Evolutionary conservation across 2,888 invertebrate species (phyloP).

Genomic region (Microctonus brassicae): DNA sequence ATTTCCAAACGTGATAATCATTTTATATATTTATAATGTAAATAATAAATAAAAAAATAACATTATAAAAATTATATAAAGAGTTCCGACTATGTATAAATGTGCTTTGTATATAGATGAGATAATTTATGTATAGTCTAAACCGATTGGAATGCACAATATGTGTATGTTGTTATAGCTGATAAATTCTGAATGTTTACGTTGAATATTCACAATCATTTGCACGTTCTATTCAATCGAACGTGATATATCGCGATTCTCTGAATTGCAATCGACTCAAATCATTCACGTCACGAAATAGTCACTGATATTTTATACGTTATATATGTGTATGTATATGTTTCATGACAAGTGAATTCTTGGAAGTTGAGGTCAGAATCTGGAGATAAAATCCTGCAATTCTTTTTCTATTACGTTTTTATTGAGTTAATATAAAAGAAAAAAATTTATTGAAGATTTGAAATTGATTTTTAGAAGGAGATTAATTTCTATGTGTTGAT

Average conservation of each 20-base stretch:
- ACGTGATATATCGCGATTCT: background rate
- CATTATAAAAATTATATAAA: too few species aligned
- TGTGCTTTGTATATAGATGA: background rate
- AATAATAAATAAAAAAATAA: too few species aligned
- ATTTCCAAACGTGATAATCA: too few species aligned
- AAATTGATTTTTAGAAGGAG: too few species aligned
- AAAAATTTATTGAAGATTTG: too few species aligned
- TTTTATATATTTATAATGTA: too few species aligned
- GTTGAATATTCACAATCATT: background rate
- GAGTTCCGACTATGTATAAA: too few species aligned
- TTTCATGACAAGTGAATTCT: conserved; percentile 47
- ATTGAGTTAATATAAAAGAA: too few species aligned
- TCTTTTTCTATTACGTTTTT: background rate
- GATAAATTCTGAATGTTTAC: background rate
- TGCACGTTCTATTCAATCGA: conserved; percentile 6
- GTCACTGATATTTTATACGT: too few species aligned
- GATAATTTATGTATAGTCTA: background rate
- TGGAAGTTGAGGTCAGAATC: conserved; percentile 49
- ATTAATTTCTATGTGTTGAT: too few species aligned
- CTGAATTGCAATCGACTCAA: background rate
- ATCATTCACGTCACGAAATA: conserved; percentile 25
- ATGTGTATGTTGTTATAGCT: background rate
- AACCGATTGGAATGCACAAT: background rate
- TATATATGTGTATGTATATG: background rate
- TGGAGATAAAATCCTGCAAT: conserved; percentile 4